A percentile compares a stretch with the other conserved stretches of the same genome.
Evolutionary conservation across 2,888 invertebrate genomes (phyloP).

Genomic region (Ditylenchus weischeri): DNA sequence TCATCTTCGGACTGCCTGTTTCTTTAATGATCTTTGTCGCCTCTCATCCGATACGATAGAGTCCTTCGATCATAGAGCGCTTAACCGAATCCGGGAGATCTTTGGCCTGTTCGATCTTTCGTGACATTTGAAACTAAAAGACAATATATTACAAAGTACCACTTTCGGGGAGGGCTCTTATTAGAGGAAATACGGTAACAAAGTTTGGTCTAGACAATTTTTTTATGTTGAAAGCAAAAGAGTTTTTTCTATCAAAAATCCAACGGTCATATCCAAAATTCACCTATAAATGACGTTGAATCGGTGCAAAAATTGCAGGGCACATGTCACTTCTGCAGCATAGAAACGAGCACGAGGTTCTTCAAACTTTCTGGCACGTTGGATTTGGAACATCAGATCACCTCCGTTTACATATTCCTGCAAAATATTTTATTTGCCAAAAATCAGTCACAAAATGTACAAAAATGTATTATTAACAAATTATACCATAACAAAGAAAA

Average conservation of each 20-base stretch:
- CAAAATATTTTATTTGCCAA: not conserved
- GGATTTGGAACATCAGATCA: slow-evolving; percentile 84
- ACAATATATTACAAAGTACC: too few relatives aligned
- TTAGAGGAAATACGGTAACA: not conserved
- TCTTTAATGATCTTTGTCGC: too few relatives aligned
- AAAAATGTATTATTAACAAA: slow-evolving; percentile 64
- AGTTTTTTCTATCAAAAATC: too few relatives aligned
- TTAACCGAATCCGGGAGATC: too few relatives aligned
- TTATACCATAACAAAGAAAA: slow-evolving; percentile 88
- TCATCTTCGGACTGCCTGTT: too few relatives aligned
- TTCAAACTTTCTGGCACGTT: slow-evolving; percentile 93
- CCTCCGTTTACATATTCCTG: slow-evolving; percentile 80
- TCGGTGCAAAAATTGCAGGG: slow-evolving; percentile 90
- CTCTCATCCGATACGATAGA: too few relatives aligned
- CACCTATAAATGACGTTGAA: slow-evolving; percentile 89
- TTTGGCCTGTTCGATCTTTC: too few relatives aligned
- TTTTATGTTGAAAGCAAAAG: too few relatives aligned
- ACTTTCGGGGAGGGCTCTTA: too few relatives aligned
- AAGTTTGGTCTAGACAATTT: not conserved
- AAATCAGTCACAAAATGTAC: not conserved
- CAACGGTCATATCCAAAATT: slow-evolving; percentile 14
- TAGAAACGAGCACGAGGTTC: slow-evolving; percentile 89
- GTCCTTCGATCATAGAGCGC: too few relatives aligned
- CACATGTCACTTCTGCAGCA: slow-evolving; percentile 95
- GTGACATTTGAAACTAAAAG: too few relatives aligned